Evolutionary conservation across 2,888 invertebrate genomes (phyloP).

Genomic region (Fabriciana adippe): DNA sequence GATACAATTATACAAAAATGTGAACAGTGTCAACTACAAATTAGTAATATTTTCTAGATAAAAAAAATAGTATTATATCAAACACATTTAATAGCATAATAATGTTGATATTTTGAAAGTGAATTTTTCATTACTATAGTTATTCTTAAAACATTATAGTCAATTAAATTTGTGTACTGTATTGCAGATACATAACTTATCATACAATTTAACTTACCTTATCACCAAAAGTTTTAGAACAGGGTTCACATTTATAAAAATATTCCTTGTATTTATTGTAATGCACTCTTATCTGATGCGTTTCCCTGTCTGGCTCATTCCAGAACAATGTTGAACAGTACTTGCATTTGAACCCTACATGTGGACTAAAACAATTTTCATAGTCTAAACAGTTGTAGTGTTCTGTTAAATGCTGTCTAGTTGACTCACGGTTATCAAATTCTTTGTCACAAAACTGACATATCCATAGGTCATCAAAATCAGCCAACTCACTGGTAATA

Average conservation of each 20-base stretch:
- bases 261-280: slow-evolving; percentile 58
- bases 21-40: no score
- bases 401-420: slow-evolving; percentile 62
- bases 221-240: slow-evolving; percentile 69
- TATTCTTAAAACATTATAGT: no score
- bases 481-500: slow-evolving; percentile 57
- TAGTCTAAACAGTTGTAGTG: slow-evolving; percentile 62
- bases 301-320: slow-evolving; percentile 75
- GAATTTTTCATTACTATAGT: no score
- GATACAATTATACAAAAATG: no score
- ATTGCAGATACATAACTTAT: not conserved
- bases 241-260: slow-evolving; percentile 69
- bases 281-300: slow-evolving; percentile 69
- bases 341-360: slow-evolving; percentile 76
- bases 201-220: slow-evolving; percentile 57
- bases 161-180: no score
- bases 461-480: slow-evolving; percentile 73
- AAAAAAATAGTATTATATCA: no score
- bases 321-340: slow-evolving; percentile 76
- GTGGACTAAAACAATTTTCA: slow-evolving; percentile 75
- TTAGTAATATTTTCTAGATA: no score
- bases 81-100: not conserved
- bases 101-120: not conserved
- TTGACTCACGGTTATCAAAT: slow-evolving; percentile 63
- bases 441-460: slow-evolving; percentile 80